A percentile compares a stretch with the other conserved stretches of the same genome.
Evolutionary conservation across 2,888 invertebrate species (phyloP).

Genomic region (Nemapogon koenigi): DNA sequence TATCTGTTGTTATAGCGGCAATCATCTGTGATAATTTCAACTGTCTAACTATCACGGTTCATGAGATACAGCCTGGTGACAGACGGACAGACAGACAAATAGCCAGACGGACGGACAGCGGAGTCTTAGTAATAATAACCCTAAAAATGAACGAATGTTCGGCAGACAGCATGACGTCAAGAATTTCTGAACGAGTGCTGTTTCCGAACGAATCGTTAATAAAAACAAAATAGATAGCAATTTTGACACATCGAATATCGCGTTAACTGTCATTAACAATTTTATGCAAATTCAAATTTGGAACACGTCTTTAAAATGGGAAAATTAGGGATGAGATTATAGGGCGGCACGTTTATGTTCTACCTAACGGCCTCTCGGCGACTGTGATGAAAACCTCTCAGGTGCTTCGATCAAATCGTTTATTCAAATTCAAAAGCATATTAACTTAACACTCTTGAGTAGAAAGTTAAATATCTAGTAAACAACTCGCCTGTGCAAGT

Average conservation of each 20-base stretch:
- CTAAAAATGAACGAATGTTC: too few species aligned
- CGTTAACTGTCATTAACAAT: conserved; percentile 52
- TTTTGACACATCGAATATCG: conserved; percentile 47
- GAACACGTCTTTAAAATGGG: conserved; percentile 46
- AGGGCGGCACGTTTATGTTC: conserved; percentile 40
- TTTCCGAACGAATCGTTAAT: not conserved
- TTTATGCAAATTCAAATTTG: conserved; percentile 57
- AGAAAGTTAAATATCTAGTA: too few species aligned
- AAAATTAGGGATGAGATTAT: conserved; percentile 52
- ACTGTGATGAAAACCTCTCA: conserved; percentile 18
- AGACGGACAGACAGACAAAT: too few species aligned
- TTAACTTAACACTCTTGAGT: too few species aligned
- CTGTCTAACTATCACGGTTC: too few species aligned
- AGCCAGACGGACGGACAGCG: too few species aligned
- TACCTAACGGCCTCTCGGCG: conserved; percentile 20
- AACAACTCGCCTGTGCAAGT: too few species aligned
- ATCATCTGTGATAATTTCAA: too few species aligned
- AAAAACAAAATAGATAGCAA: conserved; percentile 29
- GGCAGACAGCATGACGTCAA: not conserved
- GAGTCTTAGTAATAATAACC: too few species aligned
- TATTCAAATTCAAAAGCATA: conserved; percentile 1
- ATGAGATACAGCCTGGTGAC: too few species aligned
- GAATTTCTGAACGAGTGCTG: not conserved
- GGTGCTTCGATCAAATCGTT: not conserved
- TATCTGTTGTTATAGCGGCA: too few species aligned